These are phyloP conservation scores for Drosophila insularis DNA, from an alignment of 1,140 invertebrate genomes.

Conservation along the genomic window DNA sequence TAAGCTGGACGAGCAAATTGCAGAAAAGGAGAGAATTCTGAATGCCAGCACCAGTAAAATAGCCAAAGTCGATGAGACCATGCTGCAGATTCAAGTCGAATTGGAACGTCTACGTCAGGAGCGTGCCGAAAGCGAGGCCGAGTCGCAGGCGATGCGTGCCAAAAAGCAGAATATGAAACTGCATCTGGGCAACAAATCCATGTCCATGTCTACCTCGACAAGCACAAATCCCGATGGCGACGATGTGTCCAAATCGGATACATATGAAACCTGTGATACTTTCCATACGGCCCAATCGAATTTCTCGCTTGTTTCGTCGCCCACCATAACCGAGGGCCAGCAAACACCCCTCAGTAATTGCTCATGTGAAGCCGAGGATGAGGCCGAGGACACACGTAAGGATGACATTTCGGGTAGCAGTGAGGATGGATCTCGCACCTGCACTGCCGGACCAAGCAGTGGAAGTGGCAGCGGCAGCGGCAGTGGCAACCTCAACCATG, in stretches of 20 bases:
- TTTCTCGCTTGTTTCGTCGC: conserved; percentile 79
- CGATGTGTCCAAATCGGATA: conserved; percentile 80
- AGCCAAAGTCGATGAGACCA: conserved; percentile 83
- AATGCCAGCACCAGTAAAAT: conserved; percentile 83
- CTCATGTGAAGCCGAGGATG: conserved; percentile 70
- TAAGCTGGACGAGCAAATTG: conserved; percentile 74
- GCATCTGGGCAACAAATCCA: conserved; percentile 51
- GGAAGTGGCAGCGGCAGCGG: conserved; percentile 41
- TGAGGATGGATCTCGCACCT: conserved; percentile 62
- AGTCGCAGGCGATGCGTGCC: conserved; percentile 71
- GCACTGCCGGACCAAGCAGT: conserved; percentile 60
- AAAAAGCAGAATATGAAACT: conserved; percentile 82
- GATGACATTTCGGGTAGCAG: conserved; percentile 65
- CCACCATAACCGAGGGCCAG: conserved; percentile 72
- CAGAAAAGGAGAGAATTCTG: conserved; percentile 74
- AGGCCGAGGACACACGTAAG: conserved; percentile 73
- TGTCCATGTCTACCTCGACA: conserved; percentile 49
- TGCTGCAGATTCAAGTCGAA: conserved; percentile 86
- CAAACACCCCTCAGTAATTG: conserved; percentile 68
- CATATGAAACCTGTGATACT: conserved; percentile 86
- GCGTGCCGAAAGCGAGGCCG: conserved; percentile 81
- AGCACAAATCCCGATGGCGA: conserved; percentile 68
- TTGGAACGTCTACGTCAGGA: conserved; percentile 84
- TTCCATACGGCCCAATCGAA: conserved; percentile 88
- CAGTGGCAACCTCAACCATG: background rate